phyloP scores from a whole-genome alignment of 2,113 vertebrate genomes.

The Mesocricetus auratus region DNA sequence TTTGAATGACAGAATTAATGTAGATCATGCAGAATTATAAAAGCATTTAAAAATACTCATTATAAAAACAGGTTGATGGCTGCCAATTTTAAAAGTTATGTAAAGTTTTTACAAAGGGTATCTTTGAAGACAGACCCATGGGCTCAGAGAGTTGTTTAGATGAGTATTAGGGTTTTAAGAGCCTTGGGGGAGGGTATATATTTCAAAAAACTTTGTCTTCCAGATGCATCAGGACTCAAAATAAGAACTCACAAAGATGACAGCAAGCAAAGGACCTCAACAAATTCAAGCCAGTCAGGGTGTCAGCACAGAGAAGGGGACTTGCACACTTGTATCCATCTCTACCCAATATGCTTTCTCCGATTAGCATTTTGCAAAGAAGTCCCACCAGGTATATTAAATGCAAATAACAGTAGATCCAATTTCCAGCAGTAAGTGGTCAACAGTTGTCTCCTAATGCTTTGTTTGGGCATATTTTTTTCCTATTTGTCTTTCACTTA shows the following conservation, averaged over 20 bases:
- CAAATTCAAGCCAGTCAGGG: neutral
- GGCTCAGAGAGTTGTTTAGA: neutral
- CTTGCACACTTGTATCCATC: neutral
- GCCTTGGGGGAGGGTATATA: neutral
- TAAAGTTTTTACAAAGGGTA: neutral
- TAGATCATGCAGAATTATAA: neutral
- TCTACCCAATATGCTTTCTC: neutral
- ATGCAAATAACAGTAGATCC: neutral
- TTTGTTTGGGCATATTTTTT: neutral
- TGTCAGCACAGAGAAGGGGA: neutral
- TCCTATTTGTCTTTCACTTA: neutral
- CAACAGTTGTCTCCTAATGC: neutral
- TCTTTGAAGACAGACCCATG: neutral
- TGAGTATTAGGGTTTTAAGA: neutral
- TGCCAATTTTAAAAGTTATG: neutral
- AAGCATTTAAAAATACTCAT: neutral
- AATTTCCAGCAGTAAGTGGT: neutral
- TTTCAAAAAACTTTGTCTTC: neutral
- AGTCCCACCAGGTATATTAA: neutral
- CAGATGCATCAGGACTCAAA: neutral
- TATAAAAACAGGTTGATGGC: neutral
- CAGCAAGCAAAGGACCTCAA: fast-evolving
- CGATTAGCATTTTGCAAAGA: neutral
- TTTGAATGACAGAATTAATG: neutral
- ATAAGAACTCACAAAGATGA: neutral